Evolutionary conservation across 2,113 vertebrate genomes (phyloP).

Genomic region (Tachuris rubrigastra): DNA sequence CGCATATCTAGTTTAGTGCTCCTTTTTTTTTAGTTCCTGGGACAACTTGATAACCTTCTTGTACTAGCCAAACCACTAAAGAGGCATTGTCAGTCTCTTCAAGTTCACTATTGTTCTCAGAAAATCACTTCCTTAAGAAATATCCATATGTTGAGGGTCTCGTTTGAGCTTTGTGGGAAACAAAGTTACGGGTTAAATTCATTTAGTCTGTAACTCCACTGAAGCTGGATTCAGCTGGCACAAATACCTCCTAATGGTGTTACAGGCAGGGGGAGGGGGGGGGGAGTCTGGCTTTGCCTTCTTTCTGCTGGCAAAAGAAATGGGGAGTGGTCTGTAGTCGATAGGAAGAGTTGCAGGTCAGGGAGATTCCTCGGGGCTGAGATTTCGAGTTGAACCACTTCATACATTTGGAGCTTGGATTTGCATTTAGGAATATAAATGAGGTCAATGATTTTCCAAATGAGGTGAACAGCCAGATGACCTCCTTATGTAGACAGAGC

Average conservation of each 20-base stretch:
- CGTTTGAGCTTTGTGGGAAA: background rate
- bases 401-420: background rate
- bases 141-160: conserved; percentile 38
- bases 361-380: background rate
- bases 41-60: conserved; percentile 28
- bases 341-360: background rate
- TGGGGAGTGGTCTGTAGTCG: background rate
- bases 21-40: background rate
- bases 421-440: background rate
- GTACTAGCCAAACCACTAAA: conserved; percentile 29
- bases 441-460: background rate
- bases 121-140: conserved; percentile 62
- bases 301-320: background rate
- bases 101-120: conserved; percentile 52
- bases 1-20: background rate
- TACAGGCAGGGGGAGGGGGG: background rate
- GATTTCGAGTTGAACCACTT: background rate
- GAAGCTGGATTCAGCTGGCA: conserved; percentile 20
- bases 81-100: conserved; percentile 34
- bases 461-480: background rate
- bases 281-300: background rate
- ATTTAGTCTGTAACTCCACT: background rate
- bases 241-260: background rate
- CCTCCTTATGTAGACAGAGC: background rate
- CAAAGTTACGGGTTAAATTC: background rate